phyloP scores from a whole-genome alignment of 1,140 invertebrate genomes.

The Scaptomyza graminum region DNA sequence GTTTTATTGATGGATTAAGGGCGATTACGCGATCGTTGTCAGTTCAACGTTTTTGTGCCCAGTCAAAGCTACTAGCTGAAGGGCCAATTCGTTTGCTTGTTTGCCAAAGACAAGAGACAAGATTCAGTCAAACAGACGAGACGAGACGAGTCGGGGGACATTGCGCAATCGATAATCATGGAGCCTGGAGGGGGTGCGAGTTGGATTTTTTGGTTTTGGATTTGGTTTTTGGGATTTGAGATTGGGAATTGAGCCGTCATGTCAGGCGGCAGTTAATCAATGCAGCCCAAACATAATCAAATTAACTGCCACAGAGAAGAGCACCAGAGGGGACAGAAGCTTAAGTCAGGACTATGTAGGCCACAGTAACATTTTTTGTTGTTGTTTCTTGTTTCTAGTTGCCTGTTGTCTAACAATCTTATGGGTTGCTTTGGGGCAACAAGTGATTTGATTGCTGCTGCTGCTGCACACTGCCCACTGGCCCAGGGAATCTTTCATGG shows the following conservation, averaged over 20 bases:
- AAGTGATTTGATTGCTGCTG: conserved; percentile 73
- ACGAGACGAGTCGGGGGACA: conserved; percentile 49
- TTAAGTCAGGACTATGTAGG: conserved; percentile 59
- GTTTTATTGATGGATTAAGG: conserved; percentile 84
- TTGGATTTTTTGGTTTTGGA: not conserved
- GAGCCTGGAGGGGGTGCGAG: conserved; percentile 33
- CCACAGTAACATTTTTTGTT: conserved; percentile 36
- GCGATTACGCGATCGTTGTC: conserved; percentile 83
- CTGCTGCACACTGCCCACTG: conserved; percentile 47
- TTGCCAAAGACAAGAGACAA: conserved; percentile 57
- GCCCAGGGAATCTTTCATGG: conserved; percentile 59
- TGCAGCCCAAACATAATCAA: conserved; percentile 79
- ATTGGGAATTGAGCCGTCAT: conserved; percentile 80
- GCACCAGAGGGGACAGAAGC: conserved; percentile 37
- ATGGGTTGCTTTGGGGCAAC: conserved; percentile 65
- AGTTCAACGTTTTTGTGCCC: conserved; percentile 32
- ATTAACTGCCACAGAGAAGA: conserved; percentile 78
- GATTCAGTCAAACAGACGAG: conserved; percentile 25
- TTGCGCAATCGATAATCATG: conserved; percentile 82
- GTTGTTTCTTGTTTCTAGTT: not conserved
- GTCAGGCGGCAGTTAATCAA: conserved; percentile 82
- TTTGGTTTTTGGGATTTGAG: conserved; percentile 14
- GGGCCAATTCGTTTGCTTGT: conserved; percentile 64
- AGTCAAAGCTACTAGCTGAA: conserved; percentile 61
- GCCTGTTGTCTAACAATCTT: conserved; percentile 50